Base-by-base conservation (phyloP, 2,797 vertebrate genomes). In the Spondyliosoma cantharus region DNA sequence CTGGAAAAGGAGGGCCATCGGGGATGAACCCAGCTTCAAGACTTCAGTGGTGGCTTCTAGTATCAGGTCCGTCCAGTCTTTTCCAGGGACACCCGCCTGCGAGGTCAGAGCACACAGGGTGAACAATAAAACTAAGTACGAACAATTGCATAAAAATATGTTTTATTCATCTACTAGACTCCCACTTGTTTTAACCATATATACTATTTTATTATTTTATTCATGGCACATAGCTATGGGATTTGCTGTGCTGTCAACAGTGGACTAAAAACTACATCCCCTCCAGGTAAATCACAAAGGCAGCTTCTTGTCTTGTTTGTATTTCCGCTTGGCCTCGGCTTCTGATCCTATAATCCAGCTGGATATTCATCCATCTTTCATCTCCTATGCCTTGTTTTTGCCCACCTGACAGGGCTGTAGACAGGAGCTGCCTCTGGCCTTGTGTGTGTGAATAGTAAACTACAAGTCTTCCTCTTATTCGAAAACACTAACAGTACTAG, bases 11-110 rank as follows among this genome's bases (percentile, higher is more conserved):
- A 93, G 57, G 45, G 96, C 96, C 84, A 97, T 50, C 0, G 97
- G 96, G 53, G 94, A 97, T 8, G 94, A 91, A 70, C 92, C 94
- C 86, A 98, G 94, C 86, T 99, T 99, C 90, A 97, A 82, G 71
- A 94, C 96, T 92, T 99, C 98, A 45, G 94, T 80, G 63, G 97
- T 98, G 74, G 98, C 98, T 88, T 99, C 98, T 46, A 94, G 91
- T 71, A 97, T 95, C 87, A 99, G 94, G 65, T 95, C 94, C 25
- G 93, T 93, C 98, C 97, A 99, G 73, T 97, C 96, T 14, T 93
- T 94, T 86, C 93, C 91, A 64, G 96, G 91, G 63, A 95, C 74
- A 58, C 95, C 92, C 22, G 94, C 95, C 98, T 99, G 83, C 25
- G 50, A 87, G 7, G 42, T 32, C 54, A 86, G 25, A 85, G 45